phyloP scores from a whole-genome alignment of 2,113 vertebrate species.

The Philantomba maxwellii region DNA sequence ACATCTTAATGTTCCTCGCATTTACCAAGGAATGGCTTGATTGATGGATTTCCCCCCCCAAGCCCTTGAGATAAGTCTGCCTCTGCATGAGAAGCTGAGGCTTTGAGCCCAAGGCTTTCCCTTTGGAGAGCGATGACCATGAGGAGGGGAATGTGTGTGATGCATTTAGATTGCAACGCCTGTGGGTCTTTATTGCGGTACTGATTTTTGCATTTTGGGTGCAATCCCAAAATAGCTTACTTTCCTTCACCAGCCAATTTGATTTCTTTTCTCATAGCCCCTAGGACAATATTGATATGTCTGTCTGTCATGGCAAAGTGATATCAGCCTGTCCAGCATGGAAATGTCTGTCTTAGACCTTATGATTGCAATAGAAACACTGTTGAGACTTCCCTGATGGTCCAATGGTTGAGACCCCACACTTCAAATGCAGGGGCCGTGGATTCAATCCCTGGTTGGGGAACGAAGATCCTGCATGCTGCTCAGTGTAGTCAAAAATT shows the following conservation, averaged over 20 bases:
- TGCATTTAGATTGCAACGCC: not conserved
- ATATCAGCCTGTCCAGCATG: not conserved
- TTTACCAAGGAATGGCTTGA: slow-evolving; percentile 37
- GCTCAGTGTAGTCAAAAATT: not conserved
- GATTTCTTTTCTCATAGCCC: not conserved
- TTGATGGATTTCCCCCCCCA: slow-evolving; percentile 26
- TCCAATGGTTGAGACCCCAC: not conserved
- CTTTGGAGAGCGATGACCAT: slow-evolving; percentile 13
- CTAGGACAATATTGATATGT: not conserved
- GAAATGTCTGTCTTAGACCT: not conserved
- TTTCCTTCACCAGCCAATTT: slow-evolving; percentile 6
- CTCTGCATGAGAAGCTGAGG: not conserved
- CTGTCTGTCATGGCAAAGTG: not conserved
- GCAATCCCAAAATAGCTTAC: not conserved
- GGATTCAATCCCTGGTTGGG: not conserved
- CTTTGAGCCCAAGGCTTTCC: not conserved
- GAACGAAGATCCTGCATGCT: not conserved
- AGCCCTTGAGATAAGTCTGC: not conserved
- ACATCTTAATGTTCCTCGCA: slow-evolving; percentile 28
- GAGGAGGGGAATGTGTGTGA: not conserved
- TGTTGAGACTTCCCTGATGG: not conserved
- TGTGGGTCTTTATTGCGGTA: not conserved
- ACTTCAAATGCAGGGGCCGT: not conserved
- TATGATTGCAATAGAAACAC: not conserved
- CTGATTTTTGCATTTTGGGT: not conserved